These are phyloP conservation scores for Eurytoma adleriae DNA, from an alignment of 2,888 invertebrate genomes.

Conservation along the genomic window DNA sequence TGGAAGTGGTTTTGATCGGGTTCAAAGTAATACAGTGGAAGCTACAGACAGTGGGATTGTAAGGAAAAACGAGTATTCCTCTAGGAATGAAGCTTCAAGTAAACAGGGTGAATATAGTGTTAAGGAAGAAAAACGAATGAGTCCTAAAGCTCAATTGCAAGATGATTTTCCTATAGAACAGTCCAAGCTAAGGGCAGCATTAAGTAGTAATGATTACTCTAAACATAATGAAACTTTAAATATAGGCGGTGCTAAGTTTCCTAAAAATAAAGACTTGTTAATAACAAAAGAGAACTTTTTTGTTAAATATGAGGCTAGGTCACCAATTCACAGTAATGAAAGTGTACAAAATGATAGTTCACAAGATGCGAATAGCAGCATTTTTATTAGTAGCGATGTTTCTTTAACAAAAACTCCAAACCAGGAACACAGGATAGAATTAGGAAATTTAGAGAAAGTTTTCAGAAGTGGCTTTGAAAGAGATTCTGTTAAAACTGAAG, in stretches of 20 bases:
- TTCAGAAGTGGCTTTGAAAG: conserved; percentile 69
- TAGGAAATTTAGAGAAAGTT: conserved; percentile 71
- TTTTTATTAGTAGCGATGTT: conserved; percentile 70
- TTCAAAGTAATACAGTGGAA: conserved; percentile 57
- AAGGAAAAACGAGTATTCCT: conserved; percentile 58
- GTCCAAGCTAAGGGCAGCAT: conserved; percentile 59
- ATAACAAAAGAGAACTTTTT: conserved; percentile 70
- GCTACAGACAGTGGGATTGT: conserved; percentile 53
- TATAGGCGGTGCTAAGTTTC: conserved; percentile 63
- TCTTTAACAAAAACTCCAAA: conserved; percentile 70
- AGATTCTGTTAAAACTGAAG: conserved; percentile 63
- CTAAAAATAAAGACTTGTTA: conserved; percentile 66
- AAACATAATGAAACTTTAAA: conserved; percentile 60
- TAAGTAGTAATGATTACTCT: conserved; percentile 58
- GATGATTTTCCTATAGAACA: conserved; percentile 57
- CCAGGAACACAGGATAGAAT: conserved; percentile 71
- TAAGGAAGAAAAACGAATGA: conserved; percentile 60
- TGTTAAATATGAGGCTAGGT: conserved; percentile 64
- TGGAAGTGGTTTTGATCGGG: conserved; percentile 59
- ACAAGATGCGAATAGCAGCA: conserved; percentile 65
- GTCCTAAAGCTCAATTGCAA: conserved; percentile 53
- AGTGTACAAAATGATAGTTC: conserved; percentile 62
- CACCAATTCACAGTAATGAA: conserved; percentile 62
- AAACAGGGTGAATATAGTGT: conserved; percentile 56
- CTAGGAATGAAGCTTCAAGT: conserved; percentile 59